Evolutionary conservation across 1,140 invertebrate species (phyloP).

Genomic region (honey bee (Apis mellifera)): DNA sequence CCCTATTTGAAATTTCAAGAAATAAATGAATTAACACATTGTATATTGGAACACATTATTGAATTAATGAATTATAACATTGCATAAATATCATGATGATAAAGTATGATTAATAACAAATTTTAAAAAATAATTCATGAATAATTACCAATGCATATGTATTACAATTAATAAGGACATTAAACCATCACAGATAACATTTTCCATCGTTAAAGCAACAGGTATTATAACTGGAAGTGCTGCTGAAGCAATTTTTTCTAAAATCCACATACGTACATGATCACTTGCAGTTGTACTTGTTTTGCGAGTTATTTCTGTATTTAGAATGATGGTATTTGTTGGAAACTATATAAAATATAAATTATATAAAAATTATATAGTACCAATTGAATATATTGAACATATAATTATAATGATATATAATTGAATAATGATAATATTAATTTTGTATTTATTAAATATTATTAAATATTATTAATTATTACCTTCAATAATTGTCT

Average conservation of each 20-base stretch:
- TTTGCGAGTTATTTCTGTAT: conserved; percentile 64
- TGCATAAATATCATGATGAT: background rate
- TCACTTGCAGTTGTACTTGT: conserved; percentile 71
- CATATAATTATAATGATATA: no score
- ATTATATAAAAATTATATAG: background rate
- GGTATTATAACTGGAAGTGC: conserved; percentile 85
- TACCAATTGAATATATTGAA: background rate
- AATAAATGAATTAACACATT: conserved; percentile 5
- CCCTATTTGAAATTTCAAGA: conserved; percentile 82
- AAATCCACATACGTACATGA: conserved; percentile 86
- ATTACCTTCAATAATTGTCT: conserved; percentile 40
- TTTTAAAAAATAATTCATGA: background rate
- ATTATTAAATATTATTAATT: conserved; percentile 5
- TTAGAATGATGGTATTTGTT: conserved; percentile 14
- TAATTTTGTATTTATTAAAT: background rate
- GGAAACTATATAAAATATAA: conserved; percentile 30
- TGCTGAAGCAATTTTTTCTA: conserved; percentile 84
- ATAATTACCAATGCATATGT: conserved; percentile 86
- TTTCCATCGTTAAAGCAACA: conserved; percentile 84
- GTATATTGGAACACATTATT: background rate
- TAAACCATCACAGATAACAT: conserved; percentile 84
- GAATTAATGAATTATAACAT: background rate
- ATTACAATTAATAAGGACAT: conserved; percentile 85
- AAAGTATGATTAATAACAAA: conserved; percentile 11
- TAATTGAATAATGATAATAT: background rate